These are phyloP conservation scores for Pleuronectes platessa DNA, from an alignment of 2,113 vertebrate species.

Conservation along the genomic window DNA sequence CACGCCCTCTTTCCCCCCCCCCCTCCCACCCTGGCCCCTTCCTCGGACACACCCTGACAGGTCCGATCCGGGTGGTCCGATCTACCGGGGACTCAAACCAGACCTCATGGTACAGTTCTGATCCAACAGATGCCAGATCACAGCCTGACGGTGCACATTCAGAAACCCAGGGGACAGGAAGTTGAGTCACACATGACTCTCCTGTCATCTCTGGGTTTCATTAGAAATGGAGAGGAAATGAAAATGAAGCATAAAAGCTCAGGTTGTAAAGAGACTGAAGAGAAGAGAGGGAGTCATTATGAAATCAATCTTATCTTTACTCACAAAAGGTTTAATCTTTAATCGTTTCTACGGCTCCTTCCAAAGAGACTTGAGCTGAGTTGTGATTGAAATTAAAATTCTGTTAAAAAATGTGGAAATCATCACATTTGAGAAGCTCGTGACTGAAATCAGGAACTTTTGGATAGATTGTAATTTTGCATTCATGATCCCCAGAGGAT, in stretches of 20 bases:
- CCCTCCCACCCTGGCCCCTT: neutral
- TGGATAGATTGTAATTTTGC: no score
- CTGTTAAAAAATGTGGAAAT: no score
- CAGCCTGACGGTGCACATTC: neutral
- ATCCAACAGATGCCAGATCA: neutral
- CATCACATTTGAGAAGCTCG: no score
- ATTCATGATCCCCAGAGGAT: no score
- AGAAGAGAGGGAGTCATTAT: neutral
- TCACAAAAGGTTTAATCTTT: no score
- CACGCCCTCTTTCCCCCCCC: slow-evolving; percentile 29
- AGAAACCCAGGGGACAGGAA: slow-evolving; percentile 18
- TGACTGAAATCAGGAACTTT: no score
- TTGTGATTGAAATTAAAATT: no score
- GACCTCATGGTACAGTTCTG: neutral
- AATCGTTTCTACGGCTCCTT: no score
- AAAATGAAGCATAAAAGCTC: neutral
- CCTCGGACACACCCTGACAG: slow-evolving; percentile 52
- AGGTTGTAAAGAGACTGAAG: neutral
- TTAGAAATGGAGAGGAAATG: neutral
- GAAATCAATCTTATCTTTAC: no score
- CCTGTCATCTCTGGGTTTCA: neutral
- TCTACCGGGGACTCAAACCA: no score
- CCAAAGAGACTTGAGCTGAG: no score
- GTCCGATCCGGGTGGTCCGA: slow-evolving; percentile 56
- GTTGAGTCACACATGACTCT: slow-evolving; percentile 3